These are phyloP conservation scores for Ceramica pisi DNA, from an alignment of 2,888 invertebrate genomes.

Conservation along the genomic window DNA sequence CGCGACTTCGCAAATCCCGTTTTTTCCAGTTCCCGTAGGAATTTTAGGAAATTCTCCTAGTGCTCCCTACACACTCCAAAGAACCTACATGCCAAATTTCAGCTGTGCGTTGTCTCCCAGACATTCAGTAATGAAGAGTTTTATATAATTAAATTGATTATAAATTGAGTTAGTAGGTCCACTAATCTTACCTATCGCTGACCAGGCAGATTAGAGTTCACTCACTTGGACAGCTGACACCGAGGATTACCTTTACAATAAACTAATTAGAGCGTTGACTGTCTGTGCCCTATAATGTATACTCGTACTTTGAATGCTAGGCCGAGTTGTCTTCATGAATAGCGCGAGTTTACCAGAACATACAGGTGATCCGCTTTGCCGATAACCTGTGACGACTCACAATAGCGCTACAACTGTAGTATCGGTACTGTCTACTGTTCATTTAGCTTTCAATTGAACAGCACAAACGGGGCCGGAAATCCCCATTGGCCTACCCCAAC, in stretches of 20 bases:
- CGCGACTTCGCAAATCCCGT: too few relatives aligned
- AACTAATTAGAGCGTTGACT: neutral
- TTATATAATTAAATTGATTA: too few relatives aligned
- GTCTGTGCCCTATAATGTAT: neutral
- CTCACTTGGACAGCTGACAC: too few relatives aligned
- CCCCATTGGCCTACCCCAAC: conserved; percentile 43
- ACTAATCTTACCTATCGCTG: neutral
- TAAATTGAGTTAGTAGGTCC: neutral
- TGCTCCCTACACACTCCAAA: too few relatives aligned
- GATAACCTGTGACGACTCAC: conserved; percentile 4
- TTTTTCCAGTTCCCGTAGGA: too few relatives aligned
- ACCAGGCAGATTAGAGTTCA: neutral
- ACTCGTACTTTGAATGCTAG: neutral
- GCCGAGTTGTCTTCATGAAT: neutral
- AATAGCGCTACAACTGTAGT: conserved; percentile 4
- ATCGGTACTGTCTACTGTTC: neutral
- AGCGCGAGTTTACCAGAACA: neutral
- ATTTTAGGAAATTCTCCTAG: too few relatives aligned
- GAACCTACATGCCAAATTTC: too few relatives aligned
- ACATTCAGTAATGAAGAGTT: too few relatives aligned
- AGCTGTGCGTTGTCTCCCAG: too few relatives aligned
- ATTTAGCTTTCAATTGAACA: neutral
- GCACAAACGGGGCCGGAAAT: conserved; percentile 25
- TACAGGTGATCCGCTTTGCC: neutral
- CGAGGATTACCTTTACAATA: neutral